Evolutionary conservation across 1,140 invertebrate genomes (phyloP), one percentile per base, ranked within the genome.

Genomic region (Caenorhabditis remanei): DNA sequence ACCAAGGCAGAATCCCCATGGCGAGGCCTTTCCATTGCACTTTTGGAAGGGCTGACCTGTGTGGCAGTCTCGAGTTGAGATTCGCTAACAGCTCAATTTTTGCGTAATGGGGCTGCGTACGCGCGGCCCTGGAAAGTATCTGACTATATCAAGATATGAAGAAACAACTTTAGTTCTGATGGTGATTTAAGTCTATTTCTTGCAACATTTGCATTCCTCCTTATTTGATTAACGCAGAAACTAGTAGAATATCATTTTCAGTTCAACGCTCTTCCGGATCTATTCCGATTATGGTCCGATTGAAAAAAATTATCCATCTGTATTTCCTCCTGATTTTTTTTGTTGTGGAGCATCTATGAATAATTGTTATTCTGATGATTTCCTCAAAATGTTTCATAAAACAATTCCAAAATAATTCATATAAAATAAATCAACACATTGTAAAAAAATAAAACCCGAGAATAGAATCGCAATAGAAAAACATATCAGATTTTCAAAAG

Each of bases 21-120:
- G 71, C 19, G 71, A 79, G 71, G 71, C 71, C 71, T 79, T 24
- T 41, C 71, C 71, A 79, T 79, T 79, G 71, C 71, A 79, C 71
- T 79, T 79, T 79, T 5, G 71, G 71, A 41, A 19, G 71, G 71
- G 71, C 71, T 79, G 71, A 79, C 71, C 71, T 79, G 71, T 79
- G 71, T 79, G 71, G 71, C 71, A 79, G 71, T 79, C 71, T 79
- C 71, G 71, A 79, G 71, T 79, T 79, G 71, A 79, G 71, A 79
- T 79, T 79, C 71, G 71, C 71, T 46, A 79, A 79, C 71, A 79
- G 71, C 71, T 79, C 41, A 79, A 79, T 79, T 79, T 79, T 79
- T 79, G 71, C 71, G 71, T 79, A 79, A 43, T 46, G 71, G 71
- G 71, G 71, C 71, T 79, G 71, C 71, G 71, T 79, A 3, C 71